Evolutionary conservation across 2,113 vertebrate genomes (phyloP).

Genomic region (Microtus oregoni): DNA sequence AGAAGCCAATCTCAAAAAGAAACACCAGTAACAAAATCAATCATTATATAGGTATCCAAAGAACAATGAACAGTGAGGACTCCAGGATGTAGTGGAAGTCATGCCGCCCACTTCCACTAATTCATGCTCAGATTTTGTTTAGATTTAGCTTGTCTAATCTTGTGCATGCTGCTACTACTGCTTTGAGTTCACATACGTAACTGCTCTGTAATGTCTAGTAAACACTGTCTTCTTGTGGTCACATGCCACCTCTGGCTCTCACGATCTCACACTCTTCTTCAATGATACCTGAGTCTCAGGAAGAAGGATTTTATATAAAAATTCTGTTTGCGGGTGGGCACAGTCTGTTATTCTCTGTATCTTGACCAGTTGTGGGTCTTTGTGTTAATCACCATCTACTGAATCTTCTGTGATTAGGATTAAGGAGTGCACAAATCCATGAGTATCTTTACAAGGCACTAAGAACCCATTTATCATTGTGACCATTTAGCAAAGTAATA

Average conservation of each 20-base stretch:
- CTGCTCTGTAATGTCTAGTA: neutral
- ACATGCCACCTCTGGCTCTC: neutral
- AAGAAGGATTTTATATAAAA: neutral
- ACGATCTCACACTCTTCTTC: neutral
- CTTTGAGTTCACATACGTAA: neutral
- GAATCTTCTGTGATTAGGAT: neutral
- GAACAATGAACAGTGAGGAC: constrained; percentile 95
- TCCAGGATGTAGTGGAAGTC: constrained; percentile 90
- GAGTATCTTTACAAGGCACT: neutral
- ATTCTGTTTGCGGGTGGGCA: no score
- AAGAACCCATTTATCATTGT: neutral
- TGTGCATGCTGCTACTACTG: neutral
- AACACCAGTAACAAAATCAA: constrained; percentile 74
- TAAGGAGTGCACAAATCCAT: neutral
- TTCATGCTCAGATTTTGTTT: neutral
- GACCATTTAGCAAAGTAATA: neutral
- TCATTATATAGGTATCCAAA: constrained; percentile 91
- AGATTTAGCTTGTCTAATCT: neutral
- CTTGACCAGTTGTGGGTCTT: neutral
- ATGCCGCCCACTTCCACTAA: constrained; percentile 63
- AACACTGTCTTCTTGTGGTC: neutral
- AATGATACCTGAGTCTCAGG: neutral
- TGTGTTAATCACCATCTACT: neutral
- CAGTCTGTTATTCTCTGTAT: neutral
- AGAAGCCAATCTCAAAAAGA: constrained; percentile 85